Evolutionary conservation across 30 jellyfish, hydroid and myxozoan species (phyloP).

Genomic region (Turritopsis dohrnii): DNA sequence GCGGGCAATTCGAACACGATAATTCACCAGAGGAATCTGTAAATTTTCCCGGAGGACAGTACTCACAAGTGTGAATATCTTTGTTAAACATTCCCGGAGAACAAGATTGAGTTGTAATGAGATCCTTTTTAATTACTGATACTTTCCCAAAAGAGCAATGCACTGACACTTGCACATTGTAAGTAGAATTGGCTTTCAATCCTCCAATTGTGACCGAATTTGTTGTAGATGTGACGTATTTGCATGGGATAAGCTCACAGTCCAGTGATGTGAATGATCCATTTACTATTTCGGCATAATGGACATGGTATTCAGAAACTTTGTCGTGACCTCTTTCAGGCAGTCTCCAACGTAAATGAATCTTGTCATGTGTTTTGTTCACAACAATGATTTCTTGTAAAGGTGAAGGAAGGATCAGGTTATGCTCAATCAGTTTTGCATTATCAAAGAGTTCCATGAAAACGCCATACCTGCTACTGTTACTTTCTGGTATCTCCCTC

Average conservation of each 20-base stretch:
- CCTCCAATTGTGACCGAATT: neutral
- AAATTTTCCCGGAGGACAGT: neutral
- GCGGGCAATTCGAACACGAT: slow-evolving; percentile 2
- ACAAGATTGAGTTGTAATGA: neutral
- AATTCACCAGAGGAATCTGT: neutral
- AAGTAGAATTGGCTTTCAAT: neutral
- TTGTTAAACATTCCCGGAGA: neutral
- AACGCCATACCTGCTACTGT: neutral
- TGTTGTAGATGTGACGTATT: neutral
- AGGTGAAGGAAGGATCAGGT: neutral
- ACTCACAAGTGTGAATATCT: neutral
- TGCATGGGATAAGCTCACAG: neutral
- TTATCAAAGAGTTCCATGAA: neutral
- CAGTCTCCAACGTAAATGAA: neutral
- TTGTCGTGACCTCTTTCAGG: neutral
- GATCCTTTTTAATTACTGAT: neutral
- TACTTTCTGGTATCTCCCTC: neutral
- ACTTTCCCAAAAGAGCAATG: neutral
- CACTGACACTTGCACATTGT: neutral
- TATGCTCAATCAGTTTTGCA: neutral
- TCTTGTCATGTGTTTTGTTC: neutral
- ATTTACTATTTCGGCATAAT: neutral
- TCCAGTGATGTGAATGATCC: neutral
- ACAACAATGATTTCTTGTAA: neutral
- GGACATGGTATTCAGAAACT: neutral